A percentile compares a stretch with the other conserved stretches of the same genome.
Conservation (phyloP, 2,888 invertebrate genomes). For the Lasioglossum marginatum region DNA sequence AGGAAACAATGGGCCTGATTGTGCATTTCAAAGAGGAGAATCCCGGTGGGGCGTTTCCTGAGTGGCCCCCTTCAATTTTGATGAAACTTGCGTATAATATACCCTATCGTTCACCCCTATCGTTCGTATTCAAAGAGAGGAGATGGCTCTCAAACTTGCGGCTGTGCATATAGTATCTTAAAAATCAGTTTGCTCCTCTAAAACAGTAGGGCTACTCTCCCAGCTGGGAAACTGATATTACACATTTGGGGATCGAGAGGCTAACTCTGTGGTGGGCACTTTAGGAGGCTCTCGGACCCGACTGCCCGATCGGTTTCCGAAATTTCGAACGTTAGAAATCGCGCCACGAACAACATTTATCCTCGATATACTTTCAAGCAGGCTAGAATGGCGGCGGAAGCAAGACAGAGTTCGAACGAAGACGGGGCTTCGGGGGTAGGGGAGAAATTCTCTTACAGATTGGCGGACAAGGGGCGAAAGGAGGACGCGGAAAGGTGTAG, state of each 20-base stretch:
- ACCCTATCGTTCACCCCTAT: conserved; percentile 5
- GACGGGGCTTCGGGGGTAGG: background rate
- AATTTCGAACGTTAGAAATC: conserved; percentile 49
- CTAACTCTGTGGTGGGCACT: background rate
- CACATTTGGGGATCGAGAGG: background rate
- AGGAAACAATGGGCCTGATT: conserved; percentile 5
- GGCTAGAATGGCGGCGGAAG: background rate
- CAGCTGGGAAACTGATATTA: background rate
- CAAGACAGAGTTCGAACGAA: conserved; percentile 5
- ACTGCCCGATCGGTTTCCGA: conserved; percentile 41
- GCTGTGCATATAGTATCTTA: background rate
- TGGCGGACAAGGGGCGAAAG: conserved; percentile 41
- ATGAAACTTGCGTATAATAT: conserved; percentile 12
- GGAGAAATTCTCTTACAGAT: conserved; percentile 48
- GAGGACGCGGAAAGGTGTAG: conserved; percentile 38
- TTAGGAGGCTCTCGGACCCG: background rate
- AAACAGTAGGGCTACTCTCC: background rate
- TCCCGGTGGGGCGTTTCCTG: background rate
- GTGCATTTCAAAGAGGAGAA: conserved; percentile 6
- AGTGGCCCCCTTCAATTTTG: conserved; percentile 8
- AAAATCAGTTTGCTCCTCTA: background rate
- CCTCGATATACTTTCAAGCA: conserved; percentile 36
- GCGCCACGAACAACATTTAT: conserved; percentile 41
- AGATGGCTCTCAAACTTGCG: background rate
- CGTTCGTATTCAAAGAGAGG: background rate